Percentiles rank a stretch among this genome's conserved stretches.
Conservation (phyloP, 2,113 vertebrate species). For the Australoheros scitulus region DNA sequence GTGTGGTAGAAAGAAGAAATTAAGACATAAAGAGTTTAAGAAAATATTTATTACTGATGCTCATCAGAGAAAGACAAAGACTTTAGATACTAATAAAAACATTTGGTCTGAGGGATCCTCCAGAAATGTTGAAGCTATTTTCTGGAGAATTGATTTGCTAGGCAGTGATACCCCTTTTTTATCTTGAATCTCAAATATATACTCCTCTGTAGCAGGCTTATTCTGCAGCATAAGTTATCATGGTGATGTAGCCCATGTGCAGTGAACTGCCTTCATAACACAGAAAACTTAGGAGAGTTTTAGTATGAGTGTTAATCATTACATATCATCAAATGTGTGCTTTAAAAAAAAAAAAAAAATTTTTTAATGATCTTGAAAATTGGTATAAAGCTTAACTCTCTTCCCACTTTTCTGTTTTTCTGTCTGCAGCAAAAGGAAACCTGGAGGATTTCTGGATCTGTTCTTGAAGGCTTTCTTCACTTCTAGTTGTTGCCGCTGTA, state of each 20-base stretch:
- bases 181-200: neutral
- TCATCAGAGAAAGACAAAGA: neutral
- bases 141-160: neutral
- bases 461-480: constrained; percentile 44
- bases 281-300: neutral
- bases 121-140: neutral
- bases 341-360: no score
- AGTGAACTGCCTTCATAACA: neutral
- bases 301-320: neutral
- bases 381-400: neutral
- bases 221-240: neutral
- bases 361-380: neutral
- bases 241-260: neutral
- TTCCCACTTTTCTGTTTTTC: neutral
- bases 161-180: neutral
- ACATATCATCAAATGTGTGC: neutral
- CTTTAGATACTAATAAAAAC: neutral
- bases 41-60: neutral
- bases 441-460: constrained; percentile 24
- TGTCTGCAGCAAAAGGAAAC: constrained; percentile 19
- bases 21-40: no score
- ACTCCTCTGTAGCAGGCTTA: neutral
- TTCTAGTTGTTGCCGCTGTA: constrained; percentile 32
- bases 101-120: neutral
- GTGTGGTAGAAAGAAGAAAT: no score